A percentile compares a stretch with the other conserved stretches of the same genome.
Conservation (phyloP, 2,113 vertebrate genomes). For the Mesembrinibis cayennensis region DNA sequence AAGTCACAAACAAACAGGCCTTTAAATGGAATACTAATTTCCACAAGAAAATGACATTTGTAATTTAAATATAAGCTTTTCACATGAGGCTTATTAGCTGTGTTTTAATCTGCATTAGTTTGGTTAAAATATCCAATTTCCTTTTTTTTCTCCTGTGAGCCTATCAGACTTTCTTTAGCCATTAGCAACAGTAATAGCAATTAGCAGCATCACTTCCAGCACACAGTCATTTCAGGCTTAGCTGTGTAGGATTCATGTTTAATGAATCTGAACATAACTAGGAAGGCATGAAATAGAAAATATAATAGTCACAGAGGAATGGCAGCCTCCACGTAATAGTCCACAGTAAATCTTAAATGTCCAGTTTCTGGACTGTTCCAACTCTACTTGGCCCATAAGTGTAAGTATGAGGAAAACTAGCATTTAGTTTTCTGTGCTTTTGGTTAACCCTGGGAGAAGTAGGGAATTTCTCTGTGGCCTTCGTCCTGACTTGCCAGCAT, state of each 20-base stretch:
- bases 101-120: conserved; percentile 60
- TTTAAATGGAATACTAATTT: conserved; percentile 44
- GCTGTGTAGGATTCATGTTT: neutral
- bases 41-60: neutral
- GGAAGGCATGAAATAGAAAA: conserved; percentile 32
- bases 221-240: conserved; percentile 48
- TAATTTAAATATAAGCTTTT: conserved; percentile 58
- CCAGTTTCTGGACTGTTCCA: neutral
- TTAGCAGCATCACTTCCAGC: conserved; percentile 52
- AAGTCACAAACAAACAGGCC: neutral
- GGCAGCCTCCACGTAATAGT: neutral
- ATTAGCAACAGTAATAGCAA: conserved; percentile 54
- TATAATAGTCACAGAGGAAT: conserved; percentile 17
- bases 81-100: conserved; percentile 42
- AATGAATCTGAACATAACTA: conserved; percentile 44
- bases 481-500: neutral
- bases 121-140: conserved; percentile 61
- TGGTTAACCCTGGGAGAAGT: neutral
- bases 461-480: neutral
- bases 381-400: neutral
- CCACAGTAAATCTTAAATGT: neutral
- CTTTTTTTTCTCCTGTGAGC: conserved; percentile 2
- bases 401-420: neutral
- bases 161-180: conserved; percentile 26
- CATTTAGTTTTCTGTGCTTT: neutral